Percentiles rank a stretch among this genome's conserved stretches.
These are phyloP conservation scores for Rhagium mordax DNA, from an alignment of 2,888 invertebrate genomes.

Conservation along the genomic window DNA sequence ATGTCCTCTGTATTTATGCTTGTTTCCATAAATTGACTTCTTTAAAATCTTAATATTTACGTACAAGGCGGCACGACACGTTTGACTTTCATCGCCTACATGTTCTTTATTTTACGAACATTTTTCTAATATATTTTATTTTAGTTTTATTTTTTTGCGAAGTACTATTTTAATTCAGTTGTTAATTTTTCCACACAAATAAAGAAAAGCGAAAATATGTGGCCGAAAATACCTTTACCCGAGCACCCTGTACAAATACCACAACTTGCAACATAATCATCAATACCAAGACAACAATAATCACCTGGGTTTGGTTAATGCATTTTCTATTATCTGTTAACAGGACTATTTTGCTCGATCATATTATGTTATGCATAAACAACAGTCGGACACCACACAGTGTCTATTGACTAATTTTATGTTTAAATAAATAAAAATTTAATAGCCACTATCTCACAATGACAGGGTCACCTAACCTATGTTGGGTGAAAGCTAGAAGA, in stretches of 20 bases:
- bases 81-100: too few species aligned
- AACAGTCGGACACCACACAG: slow-evolving; percentile 11
- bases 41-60: background rate
- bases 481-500: slow-evolving; percentile 31
- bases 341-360: slow-evolving; percentile 8
- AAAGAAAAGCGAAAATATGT: too few species aligned
- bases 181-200: too few species aligned
- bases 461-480: slow-evolving; percentile 27
- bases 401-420: slow-evolving; percentile 26
- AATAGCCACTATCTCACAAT: slow-evolving; percentile 28
- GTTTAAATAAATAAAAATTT: slow-evolving; percentile 26
- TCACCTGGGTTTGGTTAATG: background rate
- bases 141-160: too few species aligned
- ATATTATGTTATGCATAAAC: slow-evolving; percentile 7
- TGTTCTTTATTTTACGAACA: too few species aligned
- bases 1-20: background rate
- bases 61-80: too few species aligned
- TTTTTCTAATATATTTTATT: too few species aligned
- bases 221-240: too few species aligned
- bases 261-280: background rate
- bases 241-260: too few species aligned
- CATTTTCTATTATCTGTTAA: slow-evolving; percentile 6
- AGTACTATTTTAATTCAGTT: too few species aligned
- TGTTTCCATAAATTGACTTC: background rate
- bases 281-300: background rate